Percentiles rank a stretch among this genome's conserved stretches.
Evolutionary conservation across 92 coral and sea anemone species (phyloP).

Genomic region (Nematostella vectensis): DNA sequence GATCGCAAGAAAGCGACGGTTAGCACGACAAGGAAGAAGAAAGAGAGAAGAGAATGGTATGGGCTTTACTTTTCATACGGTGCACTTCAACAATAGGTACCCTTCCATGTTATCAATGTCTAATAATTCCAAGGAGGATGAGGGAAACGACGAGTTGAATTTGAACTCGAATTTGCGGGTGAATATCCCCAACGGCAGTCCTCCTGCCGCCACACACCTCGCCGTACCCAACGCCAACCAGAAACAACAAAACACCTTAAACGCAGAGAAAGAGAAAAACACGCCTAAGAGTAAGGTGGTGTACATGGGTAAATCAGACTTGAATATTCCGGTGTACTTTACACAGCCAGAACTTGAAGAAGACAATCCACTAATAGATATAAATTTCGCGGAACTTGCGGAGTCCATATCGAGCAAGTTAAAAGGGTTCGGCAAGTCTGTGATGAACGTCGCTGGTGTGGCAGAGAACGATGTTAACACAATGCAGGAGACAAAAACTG

Average conservation of each 20-base stretch:
- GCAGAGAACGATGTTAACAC: constrained; percentile 14
- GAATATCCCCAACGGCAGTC: constrained; percentile 45
- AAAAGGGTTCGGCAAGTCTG: constrained; percentile 64
- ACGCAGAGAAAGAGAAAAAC: constrained; percentile 4
- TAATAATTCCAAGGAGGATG: constrained; percentile 41
- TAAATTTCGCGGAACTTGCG: constrained; percentile 57
- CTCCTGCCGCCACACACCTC: background rate
- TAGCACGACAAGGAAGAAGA: constrained; percentile 6
- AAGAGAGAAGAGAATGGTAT: constrained; percentile 28
- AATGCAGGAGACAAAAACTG: background rate
- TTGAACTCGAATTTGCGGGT: constrained; percentile 6
- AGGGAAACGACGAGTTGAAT: constrained; percentile 23
- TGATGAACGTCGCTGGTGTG: constrained; percentile 54
- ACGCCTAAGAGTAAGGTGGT: constrained; percentile 5
- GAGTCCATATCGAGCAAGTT: constrained; percentile 61
- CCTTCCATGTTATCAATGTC: constrained; percentile 56
- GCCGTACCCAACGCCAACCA: background rate
- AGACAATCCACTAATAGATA: constrained; percentile 29
- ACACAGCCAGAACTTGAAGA: constrained; percentile 39
- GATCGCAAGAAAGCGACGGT: constrained; percentile 21
- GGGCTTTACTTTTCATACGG: constrained; percentile 47
- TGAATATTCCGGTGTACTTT: constrained; percentile 61
- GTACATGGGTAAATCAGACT: constrained; percentile 40
- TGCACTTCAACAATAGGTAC: constrained; percentile 38
- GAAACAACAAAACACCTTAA: background rate